Evolutionary conservation across 2,888 invertebrate species (phyloP).

Genomic region (Andrena fulva): DNA sequence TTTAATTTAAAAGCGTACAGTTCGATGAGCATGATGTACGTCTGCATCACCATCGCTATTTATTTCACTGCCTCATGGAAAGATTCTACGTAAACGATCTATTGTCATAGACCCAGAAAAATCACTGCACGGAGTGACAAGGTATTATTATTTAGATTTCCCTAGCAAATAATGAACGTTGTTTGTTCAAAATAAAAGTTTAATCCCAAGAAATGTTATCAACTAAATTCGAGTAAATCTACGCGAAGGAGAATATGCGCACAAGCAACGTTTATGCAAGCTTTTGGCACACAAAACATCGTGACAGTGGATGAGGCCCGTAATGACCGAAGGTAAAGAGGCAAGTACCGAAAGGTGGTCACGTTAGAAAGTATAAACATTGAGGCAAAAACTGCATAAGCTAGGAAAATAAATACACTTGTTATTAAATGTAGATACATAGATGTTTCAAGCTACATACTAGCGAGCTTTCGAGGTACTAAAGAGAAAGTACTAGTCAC

Average conservation of each 20-base stretch:
- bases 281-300: neutral
- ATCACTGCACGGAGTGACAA: constrained; percentile 39
- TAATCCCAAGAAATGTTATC: constrained; percentile 9
- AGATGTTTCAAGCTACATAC: constrained; percentile 57
- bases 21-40: constrained; percentile 25
- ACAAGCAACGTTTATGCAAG: constrained; percentile 27
- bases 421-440: constrained; percentile 55
- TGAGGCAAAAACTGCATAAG: constrained; percentile 38
- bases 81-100: constrained; percentile 31
- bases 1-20: constrained; percentile 38
- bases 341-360: constrained; percentile 3
- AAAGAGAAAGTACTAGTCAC: constrained; percentile 73
- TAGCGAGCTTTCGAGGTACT: constrained; percentile 68
- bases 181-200: constrained; percentile 26
- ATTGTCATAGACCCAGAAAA: constrained; percentile 27
- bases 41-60: constrained; percentile 46
- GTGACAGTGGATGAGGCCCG: neutral
- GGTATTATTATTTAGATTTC: constrained; percentile 43
- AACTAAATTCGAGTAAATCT: constrained; percentile 38
- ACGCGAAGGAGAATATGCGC: constrained; percentile 13
- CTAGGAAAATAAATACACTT: constrained; percentile 55
- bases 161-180: constrained; percentile 46
- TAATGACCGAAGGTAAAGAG: neutral
- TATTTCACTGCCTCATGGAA: constrained; percentile 67
- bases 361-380: constrained; percentile 34